Evolutionary conservation across 2,113 vertebrate genomes (phyloP).

Genomic region (Myiozetetes cayanensis): DNA sequence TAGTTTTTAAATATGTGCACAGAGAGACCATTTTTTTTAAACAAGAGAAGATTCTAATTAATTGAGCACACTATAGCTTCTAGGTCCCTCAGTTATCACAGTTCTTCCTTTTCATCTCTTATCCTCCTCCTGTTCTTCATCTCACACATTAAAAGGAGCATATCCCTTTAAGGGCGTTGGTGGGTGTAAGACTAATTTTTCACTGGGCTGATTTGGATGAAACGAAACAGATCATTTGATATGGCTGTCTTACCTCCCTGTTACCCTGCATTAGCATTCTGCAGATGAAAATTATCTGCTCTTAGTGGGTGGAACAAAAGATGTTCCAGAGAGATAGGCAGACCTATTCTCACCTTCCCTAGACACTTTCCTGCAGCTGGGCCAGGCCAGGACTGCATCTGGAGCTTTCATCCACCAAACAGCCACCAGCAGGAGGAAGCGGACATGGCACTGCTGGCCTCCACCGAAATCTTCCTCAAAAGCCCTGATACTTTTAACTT

Average conservation of each 20-base stretch:
- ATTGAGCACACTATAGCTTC: constrained; percentile 56
- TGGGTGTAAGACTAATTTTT: constrained; percentile 50
- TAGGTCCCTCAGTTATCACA: constrained; percentile 46
- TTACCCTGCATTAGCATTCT: neutral
- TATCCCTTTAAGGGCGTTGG: constrained; percentile 29
- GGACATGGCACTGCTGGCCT: neutral
- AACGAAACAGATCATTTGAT: neutral
- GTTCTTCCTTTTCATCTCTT: constrained; percentile 49
- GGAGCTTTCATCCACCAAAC: neutral
- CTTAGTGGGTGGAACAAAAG: neutral
- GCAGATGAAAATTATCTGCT: neutral
- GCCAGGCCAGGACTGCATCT: neutral
- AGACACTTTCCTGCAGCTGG: neutral
- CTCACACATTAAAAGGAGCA: neutral
- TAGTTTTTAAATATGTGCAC: constrained; percentile 42
- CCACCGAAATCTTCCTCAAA: neutral
- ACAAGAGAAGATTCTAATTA: constrained; percentile 69
- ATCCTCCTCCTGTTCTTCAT: constrained; percentile 7
- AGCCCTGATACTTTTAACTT: neutral
- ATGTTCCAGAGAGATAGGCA: neutral
- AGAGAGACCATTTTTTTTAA: constrained; percentile 56
- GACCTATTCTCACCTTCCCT: neutral
- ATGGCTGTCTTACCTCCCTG: neutral
- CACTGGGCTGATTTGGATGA: neutral
- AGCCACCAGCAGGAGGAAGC: neutral